Evolutionary conservation across 2,797 vertebrate genomes (phyloP).

Genomic region (Cheirogaleus major): DNA sequence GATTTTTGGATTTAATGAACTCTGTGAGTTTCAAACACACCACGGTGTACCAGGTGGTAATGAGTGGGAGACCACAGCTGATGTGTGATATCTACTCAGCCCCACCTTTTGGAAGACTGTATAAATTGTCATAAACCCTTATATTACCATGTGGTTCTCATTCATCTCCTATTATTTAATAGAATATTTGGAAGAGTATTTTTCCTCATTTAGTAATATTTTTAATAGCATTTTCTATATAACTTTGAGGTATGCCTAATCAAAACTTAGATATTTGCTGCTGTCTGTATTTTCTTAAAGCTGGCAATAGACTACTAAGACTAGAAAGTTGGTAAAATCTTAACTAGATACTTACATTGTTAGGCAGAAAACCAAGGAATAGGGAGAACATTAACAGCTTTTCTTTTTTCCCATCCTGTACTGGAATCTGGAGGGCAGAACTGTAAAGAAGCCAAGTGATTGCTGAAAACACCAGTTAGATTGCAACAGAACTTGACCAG

Average conservation of each 20-base stretch:
- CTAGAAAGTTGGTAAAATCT: not conserved
- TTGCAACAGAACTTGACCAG: conserved; percentile 8
- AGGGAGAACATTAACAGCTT: not conserved
- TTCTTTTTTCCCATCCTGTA: not conserved
- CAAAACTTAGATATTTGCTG: not conserved
- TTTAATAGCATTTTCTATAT: not conserved
- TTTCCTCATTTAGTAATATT: not conserved
- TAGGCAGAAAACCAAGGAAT: not conserved
- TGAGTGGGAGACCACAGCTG: not conserved
- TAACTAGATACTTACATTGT: not conserved
- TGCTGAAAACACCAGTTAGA: conserved; percentile 24
- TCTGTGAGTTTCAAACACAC: not conserved
- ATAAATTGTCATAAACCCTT: not conserved
- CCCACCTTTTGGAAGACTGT: not conserved
- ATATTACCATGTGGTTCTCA: not conserved
- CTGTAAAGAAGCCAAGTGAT: conserved; percentile 40
- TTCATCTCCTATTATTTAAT: not conserved
- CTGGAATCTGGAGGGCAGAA: not conserved
- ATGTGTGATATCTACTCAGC: accelerated
- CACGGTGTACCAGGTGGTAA: too few species aligned
- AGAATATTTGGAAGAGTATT: not conserved
- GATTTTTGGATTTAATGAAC: not conserved
- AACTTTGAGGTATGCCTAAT: not conserved
- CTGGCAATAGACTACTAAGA: not conserved
- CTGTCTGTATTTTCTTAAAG: conserved; percentile 1